Base-by-base conservation (phyloP, 2,888 invertebrate genomes). In the Agrochola lychnidis region DNA sequence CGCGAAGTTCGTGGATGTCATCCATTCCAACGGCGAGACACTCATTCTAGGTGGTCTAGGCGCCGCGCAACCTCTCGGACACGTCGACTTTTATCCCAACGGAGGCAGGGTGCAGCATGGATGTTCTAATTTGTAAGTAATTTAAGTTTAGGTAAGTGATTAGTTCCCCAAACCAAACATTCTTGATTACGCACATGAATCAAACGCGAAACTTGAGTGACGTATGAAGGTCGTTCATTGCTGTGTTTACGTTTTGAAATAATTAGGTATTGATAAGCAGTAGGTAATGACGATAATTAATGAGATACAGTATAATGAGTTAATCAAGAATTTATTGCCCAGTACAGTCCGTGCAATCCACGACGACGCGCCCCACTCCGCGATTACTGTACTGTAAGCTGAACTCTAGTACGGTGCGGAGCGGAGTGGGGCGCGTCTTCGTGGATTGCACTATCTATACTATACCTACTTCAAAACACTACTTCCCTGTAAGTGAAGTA, bases 11-110 rank as follows among this genome's bases (percentile, higher is more conserved):
- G 99, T 99, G 1, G 99, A 99, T 92, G 99, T 99, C 3, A 99
- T 99, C 83, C 99, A 99, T 93, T 99, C 99, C 71, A 99, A 99
- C 92, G 99, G 99, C 0, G 99, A 99, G 93, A 99, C 98, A 83
- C 96, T 99, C n/a, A 98, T 99, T 79, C 96, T 99, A 81, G 99
- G 99, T 2, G 99, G 99, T 0, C 94, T 98, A 40, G 98, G 98
- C 7, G 98, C 99, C 0, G 99, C 99, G 96, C 99, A 99, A 92
- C 98, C 99, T 0, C 98, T 99, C 97, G 99, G 99, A 0, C 98
- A 99, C 92, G 99, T 99, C 0, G 99, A 98, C 93, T 99, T 98
- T 92, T 99, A 99, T 93, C 99, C 99, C 0, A 99, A 99, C 88
- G 99, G 99, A 0, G 99, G 99, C 0, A 97, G 98, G 64, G 98